Conservation (phyloP, 2,797 vertebrate species). For the Enteromius paludinosus region DNA sequence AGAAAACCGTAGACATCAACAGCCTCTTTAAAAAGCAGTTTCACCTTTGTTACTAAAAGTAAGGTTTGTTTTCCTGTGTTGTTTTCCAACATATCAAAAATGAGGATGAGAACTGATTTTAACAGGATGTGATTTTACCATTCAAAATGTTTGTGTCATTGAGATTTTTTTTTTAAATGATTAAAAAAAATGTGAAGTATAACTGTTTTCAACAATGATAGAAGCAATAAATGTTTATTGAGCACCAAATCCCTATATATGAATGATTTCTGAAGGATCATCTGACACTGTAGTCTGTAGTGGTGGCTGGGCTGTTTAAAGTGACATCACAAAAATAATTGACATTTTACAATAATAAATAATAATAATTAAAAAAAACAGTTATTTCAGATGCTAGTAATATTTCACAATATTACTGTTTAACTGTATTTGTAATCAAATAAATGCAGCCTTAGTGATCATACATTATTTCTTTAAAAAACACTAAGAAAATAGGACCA, state of each 20-base stretch:
- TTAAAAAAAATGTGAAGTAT: not conserved
- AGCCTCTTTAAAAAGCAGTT: not conserved
- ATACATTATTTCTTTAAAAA: not conserved
- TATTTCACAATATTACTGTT: not conserved
- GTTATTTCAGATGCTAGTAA: not conserved
- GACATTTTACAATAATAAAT: not conserved
- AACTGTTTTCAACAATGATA: not conserved
- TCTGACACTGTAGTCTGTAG: not conserved
- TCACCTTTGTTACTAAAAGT: not conserved
- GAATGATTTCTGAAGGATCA: not conserved
- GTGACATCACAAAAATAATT: not conserved
- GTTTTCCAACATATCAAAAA: not conserved
- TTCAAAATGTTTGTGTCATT: not conserved
- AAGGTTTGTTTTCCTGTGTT: not conserved
- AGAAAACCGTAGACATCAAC: constrained; percentile 1
- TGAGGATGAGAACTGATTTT: not conserved
- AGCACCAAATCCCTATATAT: not conserved
- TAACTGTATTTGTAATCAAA: not conserved
- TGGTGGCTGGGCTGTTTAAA: not conserved
- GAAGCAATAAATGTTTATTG: too few relatives aligned
- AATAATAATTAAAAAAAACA: not conserved
- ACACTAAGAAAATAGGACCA: not conserved
- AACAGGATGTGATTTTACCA: not conserved
- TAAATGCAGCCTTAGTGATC: not conserved
- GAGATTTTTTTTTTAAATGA: not conserved